A percentile compares a stretch with the other conserved stretches of the same genome.
These are phyloP conservation scores for Crotalus tigris DNA, from an alignment of 2,113 vertebrate genomes.

Conservation along the genomic window DNA sequence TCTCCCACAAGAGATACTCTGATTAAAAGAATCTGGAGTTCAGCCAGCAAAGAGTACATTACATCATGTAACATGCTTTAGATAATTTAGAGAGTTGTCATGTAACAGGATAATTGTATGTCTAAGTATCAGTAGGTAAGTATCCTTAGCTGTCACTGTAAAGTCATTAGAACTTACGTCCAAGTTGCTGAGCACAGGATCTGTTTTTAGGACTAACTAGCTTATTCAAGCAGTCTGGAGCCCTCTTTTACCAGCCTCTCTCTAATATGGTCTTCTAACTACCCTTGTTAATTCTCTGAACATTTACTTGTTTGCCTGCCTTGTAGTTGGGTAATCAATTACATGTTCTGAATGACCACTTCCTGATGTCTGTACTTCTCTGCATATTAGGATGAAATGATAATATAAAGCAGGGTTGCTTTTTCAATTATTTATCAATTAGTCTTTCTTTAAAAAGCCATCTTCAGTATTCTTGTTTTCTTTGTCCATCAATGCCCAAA, in stretches of 20 bases:
- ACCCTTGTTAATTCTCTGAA: neutral
- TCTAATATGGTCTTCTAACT: neutral
- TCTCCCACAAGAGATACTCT: neutral
- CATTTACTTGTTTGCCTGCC: neutral
- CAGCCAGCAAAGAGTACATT: neutral
- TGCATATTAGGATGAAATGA: neutral
- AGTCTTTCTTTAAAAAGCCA: neutral
- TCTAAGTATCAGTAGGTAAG: neutral
- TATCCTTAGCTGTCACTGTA: neutral
- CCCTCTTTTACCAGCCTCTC: neutral
- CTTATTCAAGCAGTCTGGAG: neutral
- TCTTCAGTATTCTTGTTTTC: neutral
- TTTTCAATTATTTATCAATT: neutral
- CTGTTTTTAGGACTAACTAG: neutral
- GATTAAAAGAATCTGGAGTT: neutral
- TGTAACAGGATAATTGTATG: neutral
- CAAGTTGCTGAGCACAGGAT: neutral
- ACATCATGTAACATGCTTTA: neutral
- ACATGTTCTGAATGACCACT: neutral
- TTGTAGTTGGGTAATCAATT: neutral
- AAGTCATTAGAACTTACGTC: neutral
- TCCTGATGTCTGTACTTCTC: neutral
- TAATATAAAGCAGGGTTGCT: neutral
- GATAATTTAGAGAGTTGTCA: neutral
- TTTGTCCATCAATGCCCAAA: neutral